Conservation (phyloP, 2,888 invertebrate genomes). For the Lycia hirtaria region DNA sequence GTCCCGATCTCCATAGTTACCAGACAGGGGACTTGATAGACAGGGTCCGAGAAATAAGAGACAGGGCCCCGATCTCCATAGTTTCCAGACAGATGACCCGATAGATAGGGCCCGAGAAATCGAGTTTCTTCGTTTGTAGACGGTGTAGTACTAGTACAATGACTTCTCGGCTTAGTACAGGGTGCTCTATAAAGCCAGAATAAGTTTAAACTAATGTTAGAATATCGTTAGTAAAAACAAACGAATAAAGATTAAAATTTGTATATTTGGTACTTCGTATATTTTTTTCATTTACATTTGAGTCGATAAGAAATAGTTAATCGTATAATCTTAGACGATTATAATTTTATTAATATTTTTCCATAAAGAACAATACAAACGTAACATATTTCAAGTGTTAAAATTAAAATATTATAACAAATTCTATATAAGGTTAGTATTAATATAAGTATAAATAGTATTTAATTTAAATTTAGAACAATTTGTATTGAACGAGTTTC, state of each 20-base stretch:
- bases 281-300: slow-evolving; percentile 82
- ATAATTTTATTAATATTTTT: slow-evolving; percentile 62
- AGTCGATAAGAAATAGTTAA: slow-evolving; percentile 79
- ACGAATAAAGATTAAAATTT: slow-evolving; percentile 80
- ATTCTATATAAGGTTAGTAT: slow-evolving; percentile 66
- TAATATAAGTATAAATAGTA: slow-evolving; percentile 67
- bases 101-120: too few relatives aligned
- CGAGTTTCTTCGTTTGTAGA: too few relatives aligned
- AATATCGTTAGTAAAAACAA: slow-evolving; percentile 26
- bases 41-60: too few relatives aligned
- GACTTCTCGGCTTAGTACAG: too few relatives aligned
- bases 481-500: slow-evolving; percentile 79
- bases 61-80: too few relatives aligned
- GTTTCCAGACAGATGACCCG: too few relatives aligned
- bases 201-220: too few relatives aligned
- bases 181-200: too few relatives aligned
- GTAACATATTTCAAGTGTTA: slow-evolving; percentile 64
- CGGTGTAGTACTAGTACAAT: too few relatives aligned
- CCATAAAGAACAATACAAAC: slow-evolving; percentile 75
- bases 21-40: too few relatives aligned
- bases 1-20: too few relatives aligned
- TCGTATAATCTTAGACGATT: slow-evolving; percentile 76
- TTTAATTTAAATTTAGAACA: slow-evolving; percentile 69
- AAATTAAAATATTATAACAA: slow-evolving; percentile 76
- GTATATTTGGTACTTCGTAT: slow-evolving; percentile 86